A percentile compares a stretch with the other conserved stretches of the same genome.
These are phyloP conservation scores for Papilio gigon DNA, from an alignment of 2,888 invertebrate species.

Conservation along the genomic window DNA sequence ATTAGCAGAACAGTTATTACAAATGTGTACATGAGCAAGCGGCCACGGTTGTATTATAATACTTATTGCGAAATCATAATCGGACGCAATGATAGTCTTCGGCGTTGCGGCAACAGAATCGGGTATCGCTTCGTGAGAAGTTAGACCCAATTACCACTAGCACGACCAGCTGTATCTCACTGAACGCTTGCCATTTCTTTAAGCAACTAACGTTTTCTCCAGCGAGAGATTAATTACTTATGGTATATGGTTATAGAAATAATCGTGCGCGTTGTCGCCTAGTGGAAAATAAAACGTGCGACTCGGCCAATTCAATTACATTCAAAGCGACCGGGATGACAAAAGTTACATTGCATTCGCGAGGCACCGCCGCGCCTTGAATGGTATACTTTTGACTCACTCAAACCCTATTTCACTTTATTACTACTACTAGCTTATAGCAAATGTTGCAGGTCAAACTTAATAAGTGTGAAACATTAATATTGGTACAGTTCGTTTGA, in stretches of 20 bases:
- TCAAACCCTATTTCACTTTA: slow-evolving; percentile 13
- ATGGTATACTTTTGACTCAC: slow-evolving; percentile 15
- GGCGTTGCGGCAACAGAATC: slow-evolving; percentile 62
- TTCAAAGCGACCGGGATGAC: slow-evolving; percentile 66
- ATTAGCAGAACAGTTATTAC: too few relatives aligned
- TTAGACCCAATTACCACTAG: slow-evolving; percentile 49
- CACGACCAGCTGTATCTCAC: neutral
- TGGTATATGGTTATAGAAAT: neutral
- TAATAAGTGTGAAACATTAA: neutral
- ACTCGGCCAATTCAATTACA: slow-evolving; percentile 68
- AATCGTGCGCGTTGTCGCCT: neutral
- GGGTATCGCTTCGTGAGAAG: slow-evolving; percentile 64
- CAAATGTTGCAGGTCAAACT: neutral
- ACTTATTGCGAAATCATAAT: slow-evolving; percentile 49
- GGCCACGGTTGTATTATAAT: slow-evolving; percentile 44
- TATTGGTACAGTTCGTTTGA: neutral
- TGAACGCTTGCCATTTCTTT: neutral
- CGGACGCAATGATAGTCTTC: slow-evolving; percentile 46
- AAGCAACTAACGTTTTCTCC: neutral
- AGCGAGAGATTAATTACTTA: too few relatives aligned
- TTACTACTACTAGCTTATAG: slow-evolving; percentile 4
- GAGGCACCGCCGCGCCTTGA: slow-evolving; percentile 46
- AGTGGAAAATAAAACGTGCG: slow-evolving; percentile 50
- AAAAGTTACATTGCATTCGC: slow-evolving; percentile 52
- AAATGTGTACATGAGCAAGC: slow-evolving; percentile 20